A percentile compares a stretch with the other conserved stretches of the same genome.
Evolutionary conservation across 2,797 vertebrate genomes (phyloP).

Genomic region (Aldrovandia affinis): DNA sequence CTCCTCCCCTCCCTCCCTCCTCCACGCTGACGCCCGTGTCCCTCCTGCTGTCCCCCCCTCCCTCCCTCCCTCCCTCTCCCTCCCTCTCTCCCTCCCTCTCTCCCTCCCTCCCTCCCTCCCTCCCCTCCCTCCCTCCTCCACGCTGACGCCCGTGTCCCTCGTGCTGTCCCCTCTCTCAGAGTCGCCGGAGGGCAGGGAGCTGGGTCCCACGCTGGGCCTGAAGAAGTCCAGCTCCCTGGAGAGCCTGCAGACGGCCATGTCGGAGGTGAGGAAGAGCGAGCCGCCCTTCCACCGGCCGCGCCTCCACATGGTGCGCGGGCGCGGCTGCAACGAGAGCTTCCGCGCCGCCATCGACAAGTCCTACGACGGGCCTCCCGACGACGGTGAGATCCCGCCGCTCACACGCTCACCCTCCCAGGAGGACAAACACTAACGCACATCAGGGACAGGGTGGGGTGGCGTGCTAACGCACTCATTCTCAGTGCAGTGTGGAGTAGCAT

Average conservation of each 20-base stretch:
- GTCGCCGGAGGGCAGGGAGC: constrained; percentile 56
- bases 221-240: constrained; percentile 97
- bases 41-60: no score
- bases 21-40: background rate
- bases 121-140: background rate
- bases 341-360: constrained; percentile 95
- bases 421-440: no score
- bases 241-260: constrained; percentile 93
- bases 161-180: background rate
- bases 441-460: no score
- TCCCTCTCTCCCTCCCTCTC: background rate
- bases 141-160: background rate
- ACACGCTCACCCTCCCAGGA: background rate
- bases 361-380: constrained; percentile 89
- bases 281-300: constrained; percentile 91
- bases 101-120: background rate
- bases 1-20: background rate
- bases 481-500: no score
- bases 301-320: constrained; percentile 89
- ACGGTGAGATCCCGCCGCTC: constrained; percentile 69
- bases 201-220: constrained; percentile 84
- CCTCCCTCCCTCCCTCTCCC: no score
- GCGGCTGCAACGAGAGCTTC: constrained; percentile 97
- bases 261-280: constrained; percentile 87
- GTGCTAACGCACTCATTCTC: no score